A percentile compares a stretch with the other conserved stretches of the same genome.
These are phyloP conservation scores for Leucoraja erinaceus DNA, from an alignment of 2,113 vertebrate genomes.

Conservation along the genomic window DNA sequence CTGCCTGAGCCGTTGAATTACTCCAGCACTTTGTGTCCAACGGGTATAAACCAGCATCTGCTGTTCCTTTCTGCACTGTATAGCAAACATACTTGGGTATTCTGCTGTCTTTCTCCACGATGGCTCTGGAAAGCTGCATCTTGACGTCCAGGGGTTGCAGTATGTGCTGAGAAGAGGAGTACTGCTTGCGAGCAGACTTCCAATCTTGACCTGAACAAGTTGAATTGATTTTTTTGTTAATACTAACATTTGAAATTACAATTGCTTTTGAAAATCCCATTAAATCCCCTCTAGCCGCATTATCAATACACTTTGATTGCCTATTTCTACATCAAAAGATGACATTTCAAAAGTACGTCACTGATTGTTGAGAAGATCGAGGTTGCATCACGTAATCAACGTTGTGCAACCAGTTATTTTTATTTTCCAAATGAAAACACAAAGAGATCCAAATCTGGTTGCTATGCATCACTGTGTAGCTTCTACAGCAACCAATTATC, in stretches of 20 bases:
- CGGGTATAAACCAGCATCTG: too few relatives aligned
- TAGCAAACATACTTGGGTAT: slow-evolving; percentile 74
- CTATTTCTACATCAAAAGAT: not conserved
- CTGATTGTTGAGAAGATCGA: not conserved
- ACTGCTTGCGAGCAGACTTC: slow-evolving; percentile 70
- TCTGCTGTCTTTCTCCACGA: slow-evolving; percentile 84
- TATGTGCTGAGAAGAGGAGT: slow-evolving; percentile 73
- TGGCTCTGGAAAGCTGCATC: slow-evolving; percentile 78
- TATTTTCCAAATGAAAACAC: too few relatives aligned
- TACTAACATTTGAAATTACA: not conserved
- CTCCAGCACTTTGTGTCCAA: too few relatives aligned
- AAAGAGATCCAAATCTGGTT: too few relatives aligned
- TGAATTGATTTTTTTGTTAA: not conserved
- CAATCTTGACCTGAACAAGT: slow-evolving; percentile 72
- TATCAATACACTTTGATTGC: not conserved
- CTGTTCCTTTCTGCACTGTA: too few relatives aligned
- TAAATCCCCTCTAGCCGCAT: not conserved
- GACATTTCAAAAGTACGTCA: not conserved
- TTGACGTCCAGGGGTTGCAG: slow-evolving; percentile 86
- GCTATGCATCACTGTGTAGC: too few relatives aligned
- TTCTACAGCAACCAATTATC: too few relatives aligned
- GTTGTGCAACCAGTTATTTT: too few relatives aligned
- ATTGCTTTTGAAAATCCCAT: not conserved
- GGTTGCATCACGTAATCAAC: not conserved
- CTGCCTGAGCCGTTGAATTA: too few relatives aligned